Evolutionary conservation across 2,888 invertebrate species (phyloP), one percentile per base, ranked within the genome.

Genomic region (Uropetala carovei): DNA sequence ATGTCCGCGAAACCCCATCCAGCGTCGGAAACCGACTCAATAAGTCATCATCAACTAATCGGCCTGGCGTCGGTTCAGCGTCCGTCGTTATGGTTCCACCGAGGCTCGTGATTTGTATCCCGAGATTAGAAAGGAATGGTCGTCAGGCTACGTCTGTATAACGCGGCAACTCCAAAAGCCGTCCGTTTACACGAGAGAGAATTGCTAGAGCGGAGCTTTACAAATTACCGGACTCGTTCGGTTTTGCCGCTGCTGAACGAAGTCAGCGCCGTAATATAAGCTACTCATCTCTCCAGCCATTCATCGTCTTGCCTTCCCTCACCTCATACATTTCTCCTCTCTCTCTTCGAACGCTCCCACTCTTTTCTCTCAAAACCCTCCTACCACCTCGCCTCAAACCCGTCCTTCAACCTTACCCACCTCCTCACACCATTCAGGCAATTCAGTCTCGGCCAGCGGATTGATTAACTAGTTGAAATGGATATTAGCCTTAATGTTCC

Each of bases 21-120:
- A 3, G 68, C 68, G 22, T 68, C 22, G n/a, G 75, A 11, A 75
- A 27, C 68, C n/a, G 68, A 18, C 68, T 68, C 68, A 68, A 68
- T 68, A 68, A 68, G 68, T 68, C 68, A 68, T 68, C 68, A 68
- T 68, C 68, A 68, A 68, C 68, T 68, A 68, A 68, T 68, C 68
- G 68, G 22, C 22, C n/a, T 22, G 68, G 22, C 22, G n/a, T n/a
- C n/a, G 68, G 22, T 68, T 68, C 68, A 68, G 68, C 68, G 68
- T 68, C n/a, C 68, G 68, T 2, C 68, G 68, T 22, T n/a, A 68
- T 68, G 68, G 68, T 68, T 68, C 68, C 68, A 22, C 68, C 22
- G 68, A n/a, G 4, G 68, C 7, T 68, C 68, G 68, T 68, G 68
- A 68, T 68, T 68, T 68, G 68, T n/a, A 68, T 68, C 68, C 68